Conservation (phyloP, 2,888 invertebrate species). For the Andricus quercusramuli region DNA sequence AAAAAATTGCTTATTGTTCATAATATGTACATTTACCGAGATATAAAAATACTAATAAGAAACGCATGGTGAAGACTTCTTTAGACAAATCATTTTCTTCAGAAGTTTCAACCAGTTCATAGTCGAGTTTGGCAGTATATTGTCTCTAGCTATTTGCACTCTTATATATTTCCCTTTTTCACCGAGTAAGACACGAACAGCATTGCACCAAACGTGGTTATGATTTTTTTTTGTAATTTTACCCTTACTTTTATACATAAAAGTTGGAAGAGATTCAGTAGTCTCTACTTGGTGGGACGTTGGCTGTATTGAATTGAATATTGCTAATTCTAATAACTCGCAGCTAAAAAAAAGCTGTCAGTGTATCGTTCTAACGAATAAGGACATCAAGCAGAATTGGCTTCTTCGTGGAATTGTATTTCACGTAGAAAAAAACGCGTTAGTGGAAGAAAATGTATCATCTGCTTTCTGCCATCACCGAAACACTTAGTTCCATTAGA, state of each 20-base stretch:
- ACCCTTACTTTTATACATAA: constrained; percentile 45
- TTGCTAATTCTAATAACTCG: constrained; percentile 50
- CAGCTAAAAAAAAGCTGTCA: constrained; percentile 41
- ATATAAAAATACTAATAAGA: constrained; percentile 77
- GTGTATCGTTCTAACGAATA: constrained; percentile 50
- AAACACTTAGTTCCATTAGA: constrained; percentile 48
- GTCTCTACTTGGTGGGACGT: constrained; percentile 58
- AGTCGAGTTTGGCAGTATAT: constrained; percentile 78
- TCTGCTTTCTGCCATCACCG: constrained; percentile 52
- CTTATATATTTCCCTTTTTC: constrained; percentile 49
- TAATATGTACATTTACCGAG: constrained; percentile 67
- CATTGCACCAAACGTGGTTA: constrained; percentile 54
- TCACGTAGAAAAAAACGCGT: constrained; percentile 51
- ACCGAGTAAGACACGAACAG: constrained; percentile 57
- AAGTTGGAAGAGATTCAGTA: constrained; percentile 64
- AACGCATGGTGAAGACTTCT: constrained; percentile 63
- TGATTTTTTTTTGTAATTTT: constrained; percentile 9
- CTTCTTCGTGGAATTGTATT: constrained; percentile 45
- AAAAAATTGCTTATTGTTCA: constrained; percentile 24
- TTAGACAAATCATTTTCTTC: constrained; percentile 57
- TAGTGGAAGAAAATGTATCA: constrained; percentile 49
- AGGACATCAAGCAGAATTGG: constrained; percentile 47
- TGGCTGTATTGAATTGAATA: constrained; percentile 47
- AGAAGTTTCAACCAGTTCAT: constrained; percentile 72
- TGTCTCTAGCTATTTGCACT: constrained; percentile 74